Evolutionary conservation across 2,797 vertebrate species (phyloP), one percentile per base, ranked within the genome.

Genomic region (Iguana delicatissima): DNA sequence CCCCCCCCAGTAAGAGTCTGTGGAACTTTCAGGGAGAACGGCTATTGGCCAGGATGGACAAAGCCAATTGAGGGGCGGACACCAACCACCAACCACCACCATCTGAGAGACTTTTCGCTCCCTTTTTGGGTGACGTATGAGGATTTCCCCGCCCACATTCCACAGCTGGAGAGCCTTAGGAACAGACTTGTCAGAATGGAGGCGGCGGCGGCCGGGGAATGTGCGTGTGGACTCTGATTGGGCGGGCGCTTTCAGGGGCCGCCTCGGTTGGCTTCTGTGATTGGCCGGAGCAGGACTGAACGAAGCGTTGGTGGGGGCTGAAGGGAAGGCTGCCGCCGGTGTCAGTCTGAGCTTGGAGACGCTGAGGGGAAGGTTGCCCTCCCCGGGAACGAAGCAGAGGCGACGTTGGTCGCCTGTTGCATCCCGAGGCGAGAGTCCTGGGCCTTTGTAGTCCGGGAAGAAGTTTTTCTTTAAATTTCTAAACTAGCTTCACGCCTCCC

Each of bases 211-310:
- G 6, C 13, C 13, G 89, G 8, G 55, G 13, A 57, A 12, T 62
- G 16, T 1, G 59, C 22, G 59, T 0, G 0, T 35, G 92, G 76
- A 62, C 91, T 84, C 24, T 92, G 92, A 96, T 95, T 96, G 96
- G 96, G 4, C 55, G 1, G 0, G 0, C 4, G 6, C 0, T 7
- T 77, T 24, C 9, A 0, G 64, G 82, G 0, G 0, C 3, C 10
- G 52, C 42, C 42, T 42, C 42, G 42, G 42, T 42, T 42, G 42
- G 42, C 24, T 7, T 0, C n/a, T 0, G 0, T 32, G 38, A 96
- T 96, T 97, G 95, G 97, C 16, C 14, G 90, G 92, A 91, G 18
- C 18, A 72, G 92, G 94, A 92, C 16, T 94, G 94, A 72, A 82
- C 50, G 59, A 14, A 32, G 59, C 24, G 46, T 83, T 55, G 89